phyloP scores from a whole-genome alignment of 2,113 vertebrate species.

The Sylvilagus bachmani region DNA sequence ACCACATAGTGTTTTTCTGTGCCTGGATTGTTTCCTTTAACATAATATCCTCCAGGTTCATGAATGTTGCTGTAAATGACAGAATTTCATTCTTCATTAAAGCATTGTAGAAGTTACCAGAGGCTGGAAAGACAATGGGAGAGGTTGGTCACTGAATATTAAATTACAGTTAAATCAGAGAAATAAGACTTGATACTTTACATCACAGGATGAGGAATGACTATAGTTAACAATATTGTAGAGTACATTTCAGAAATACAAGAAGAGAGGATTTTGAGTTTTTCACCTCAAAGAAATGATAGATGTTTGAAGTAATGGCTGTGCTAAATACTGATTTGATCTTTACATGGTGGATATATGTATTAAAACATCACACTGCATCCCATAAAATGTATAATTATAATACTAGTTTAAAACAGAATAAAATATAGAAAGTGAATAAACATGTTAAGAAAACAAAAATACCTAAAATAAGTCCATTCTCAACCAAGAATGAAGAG shows the following conservation, averaged over 20 bases:
- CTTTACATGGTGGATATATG: neutral
- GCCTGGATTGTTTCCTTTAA: neutral
- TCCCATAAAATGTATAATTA: neutral
- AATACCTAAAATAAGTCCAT: neutral
- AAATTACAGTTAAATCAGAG: too few relatives aligned
- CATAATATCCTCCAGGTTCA: neutral
- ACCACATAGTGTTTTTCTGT: neutral
- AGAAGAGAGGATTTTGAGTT: neutral
- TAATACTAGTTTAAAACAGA: neutral
- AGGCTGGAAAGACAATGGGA: neutral
- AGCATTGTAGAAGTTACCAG: too few relatives aligned
- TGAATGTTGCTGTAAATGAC: neutral
- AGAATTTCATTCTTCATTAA: neutral
- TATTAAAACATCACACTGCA: neutral
- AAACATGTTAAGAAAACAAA: neutral
- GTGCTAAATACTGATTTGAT: neutral
- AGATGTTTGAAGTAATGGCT: neutral
- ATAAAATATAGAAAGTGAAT: neutral
- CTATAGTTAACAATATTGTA: neutral
- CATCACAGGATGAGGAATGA: too few relatives aligned
- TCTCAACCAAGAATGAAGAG: neutral
- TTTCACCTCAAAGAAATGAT: neutral
- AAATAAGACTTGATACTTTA: neutral
- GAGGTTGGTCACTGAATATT: neutral
- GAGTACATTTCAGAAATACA: neutral